Evolutionary conservation across 2,113 vertebrate species (phyloP).

Genomic region (Willisornis vidua): DNA sequence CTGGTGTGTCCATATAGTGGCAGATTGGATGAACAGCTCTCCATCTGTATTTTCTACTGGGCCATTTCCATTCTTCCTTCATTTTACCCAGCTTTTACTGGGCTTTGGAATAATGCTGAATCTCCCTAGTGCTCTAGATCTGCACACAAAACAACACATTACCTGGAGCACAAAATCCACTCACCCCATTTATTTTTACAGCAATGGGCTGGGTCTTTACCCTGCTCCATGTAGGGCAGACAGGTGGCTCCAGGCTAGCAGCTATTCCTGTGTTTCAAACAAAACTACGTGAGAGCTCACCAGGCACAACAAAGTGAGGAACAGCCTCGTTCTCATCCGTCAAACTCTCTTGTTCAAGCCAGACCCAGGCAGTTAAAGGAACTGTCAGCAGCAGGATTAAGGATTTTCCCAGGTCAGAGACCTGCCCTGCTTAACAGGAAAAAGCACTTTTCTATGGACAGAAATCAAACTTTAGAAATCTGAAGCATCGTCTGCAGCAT

Average conservation of each 20-base stretch:
- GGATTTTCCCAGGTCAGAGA: conserved; percentile 56
- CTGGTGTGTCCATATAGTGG: accelerated
- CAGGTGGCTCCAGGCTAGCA: neutral
- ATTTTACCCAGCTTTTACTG: neutral
- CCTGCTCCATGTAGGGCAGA: neutral
- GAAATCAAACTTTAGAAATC: conserved; percentile 26
- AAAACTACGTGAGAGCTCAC: neutral
- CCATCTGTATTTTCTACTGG: neutral
- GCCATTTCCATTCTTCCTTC: neutral
- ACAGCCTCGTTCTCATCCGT: neutral
- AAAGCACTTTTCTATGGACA: conserved; percentile 14
- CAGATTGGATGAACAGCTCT: neutral
- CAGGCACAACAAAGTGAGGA: neutral
- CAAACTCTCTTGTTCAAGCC: conserved; percentile 38
- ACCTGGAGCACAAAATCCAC: neutral
- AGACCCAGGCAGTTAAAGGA: conserved; percentile 35
- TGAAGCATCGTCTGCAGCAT: neutral
- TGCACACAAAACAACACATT: neutral
- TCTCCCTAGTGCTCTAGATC: neutral
- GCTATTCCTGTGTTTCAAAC: neutral
- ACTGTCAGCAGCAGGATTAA: conserved; percentile 34
- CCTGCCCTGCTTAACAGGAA: conserved; percentile 32
- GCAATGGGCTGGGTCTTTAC: neutral
- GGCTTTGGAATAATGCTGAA: neutral
- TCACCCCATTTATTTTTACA: neutral